phyloP scores from a whole-genome alignment of 2,113 vertebrate genomes.

The Clarias macrocephalus region DNA sequence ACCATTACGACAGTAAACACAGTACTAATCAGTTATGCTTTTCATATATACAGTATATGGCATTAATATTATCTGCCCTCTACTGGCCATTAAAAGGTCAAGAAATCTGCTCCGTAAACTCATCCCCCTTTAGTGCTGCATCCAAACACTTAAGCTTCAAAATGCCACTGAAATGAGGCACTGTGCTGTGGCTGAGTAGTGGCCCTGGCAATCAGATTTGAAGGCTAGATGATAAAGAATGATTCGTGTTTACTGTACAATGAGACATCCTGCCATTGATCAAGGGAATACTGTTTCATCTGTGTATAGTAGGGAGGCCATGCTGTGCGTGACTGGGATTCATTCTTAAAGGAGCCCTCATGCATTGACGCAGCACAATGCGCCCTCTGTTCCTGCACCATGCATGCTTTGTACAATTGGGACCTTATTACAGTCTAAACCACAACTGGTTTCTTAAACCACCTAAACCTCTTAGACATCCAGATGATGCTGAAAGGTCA shows the following conservation, averaged over 20 bases:
- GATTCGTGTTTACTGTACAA: slow-evolving; percentile 48
- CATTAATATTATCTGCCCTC: slow-evolving; percentile 58
- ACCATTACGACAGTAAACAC: background rate
- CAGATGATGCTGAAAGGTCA: slow-evolving; percentile 48
- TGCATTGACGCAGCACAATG: slow-evolving; percentile 33
- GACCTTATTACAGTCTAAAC: slow-evolving; percentile 44
- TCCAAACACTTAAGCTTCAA: background rate
- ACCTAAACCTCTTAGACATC: slow-evolving; percentile 34
- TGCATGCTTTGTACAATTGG: slow-evolving; percentile 34
- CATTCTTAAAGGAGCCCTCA: slow-evolving; percentile 32
- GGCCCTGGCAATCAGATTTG: slow-evolving; percentile 29
- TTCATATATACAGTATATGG: background rate
- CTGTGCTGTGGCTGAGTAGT: slow-evolving; percentile 23
- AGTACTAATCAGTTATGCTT: background rate
- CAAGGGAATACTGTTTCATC: slow-evolving; percentile 42
- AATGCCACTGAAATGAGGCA: slow-evolving; percentile 13
- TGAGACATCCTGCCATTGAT: slow-evolving; percentile 39
- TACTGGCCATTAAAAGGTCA: slow-evolving; percentile 59
- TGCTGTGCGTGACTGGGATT: slow-evolving; percentile 15
- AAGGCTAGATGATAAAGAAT: slow-evolving; percentile 48
- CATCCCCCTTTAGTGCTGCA: slow-evolving; percentile 19
- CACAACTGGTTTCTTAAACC: slow-evolving; percentile 37
- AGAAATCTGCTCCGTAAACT: slow-evolving; percentile 8
- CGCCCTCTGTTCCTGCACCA: slow-evolving; percentile 22
- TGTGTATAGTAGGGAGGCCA: slow-evolving; percentile 16